These are phyloP conservation scores for Pelodiscus sinensis DNA, from an alignment of 2,113 vertebrate genomes.

Conservation along the genomic window DNA sequence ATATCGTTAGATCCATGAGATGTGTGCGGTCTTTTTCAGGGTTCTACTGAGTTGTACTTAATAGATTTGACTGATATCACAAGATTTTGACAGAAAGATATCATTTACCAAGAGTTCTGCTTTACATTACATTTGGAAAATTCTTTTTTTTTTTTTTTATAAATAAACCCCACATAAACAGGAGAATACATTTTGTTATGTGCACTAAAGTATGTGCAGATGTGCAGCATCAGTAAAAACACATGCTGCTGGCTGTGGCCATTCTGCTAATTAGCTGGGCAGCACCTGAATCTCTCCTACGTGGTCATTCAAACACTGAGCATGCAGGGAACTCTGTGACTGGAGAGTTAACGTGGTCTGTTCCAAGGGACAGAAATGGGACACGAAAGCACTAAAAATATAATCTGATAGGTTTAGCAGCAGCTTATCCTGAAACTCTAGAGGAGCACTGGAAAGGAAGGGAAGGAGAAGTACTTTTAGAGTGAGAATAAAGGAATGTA, in stretches of 20 bases:
- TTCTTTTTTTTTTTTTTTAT: no score
- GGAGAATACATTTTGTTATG: not conserved
- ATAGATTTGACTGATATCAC: not conserved
- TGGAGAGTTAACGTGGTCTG: not conserved
- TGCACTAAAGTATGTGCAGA: no score
- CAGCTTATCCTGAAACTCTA: not conserved
- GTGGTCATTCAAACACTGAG: no score
- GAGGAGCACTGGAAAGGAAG: not conserved
- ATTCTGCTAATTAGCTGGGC: no score
- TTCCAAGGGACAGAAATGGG: not conserved
- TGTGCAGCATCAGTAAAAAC: no score
- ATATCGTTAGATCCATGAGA: not conserved
- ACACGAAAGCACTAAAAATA: not conserved
- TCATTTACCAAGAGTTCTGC: not conserved
- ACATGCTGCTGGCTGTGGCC: no score
- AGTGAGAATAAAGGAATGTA: not conserved
- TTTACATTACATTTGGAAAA: not conserved
- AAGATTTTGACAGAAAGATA: not conserved
- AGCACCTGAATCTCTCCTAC: no score
- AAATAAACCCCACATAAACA: not conserved
- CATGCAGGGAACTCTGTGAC: not conserved
- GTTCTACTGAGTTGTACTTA: not conserved
- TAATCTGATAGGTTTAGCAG: not conserved
- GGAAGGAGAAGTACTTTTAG: fast-evolving
- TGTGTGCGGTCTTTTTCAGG: not conserved